Conservation (phyloP, 2,113 vertebrate species). For the Lophochroa leadbeateri region DNA sequence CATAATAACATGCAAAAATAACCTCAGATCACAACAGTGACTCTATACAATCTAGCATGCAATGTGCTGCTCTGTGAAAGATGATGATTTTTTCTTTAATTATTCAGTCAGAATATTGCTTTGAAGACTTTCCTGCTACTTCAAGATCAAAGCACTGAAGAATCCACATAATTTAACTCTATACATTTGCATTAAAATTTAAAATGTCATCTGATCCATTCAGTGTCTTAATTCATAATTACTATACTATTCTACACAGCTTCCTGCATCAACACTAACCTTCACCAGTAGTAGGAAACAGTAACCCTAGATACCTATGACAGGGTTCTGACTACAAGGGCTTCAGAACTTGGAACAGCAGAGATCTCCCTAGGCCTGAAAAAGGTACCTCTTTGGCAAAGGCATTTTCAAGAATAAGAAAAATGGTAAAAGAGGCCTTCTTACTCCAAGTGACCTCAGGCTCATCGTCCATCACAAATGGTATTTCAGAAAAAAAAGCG, state of each 20-base stretch:
- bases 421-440: neutral
- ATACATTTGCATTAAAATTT: neutral
- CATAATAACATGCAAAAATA: neutral
- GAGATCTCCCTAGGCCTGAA: neutral
- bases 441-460: neutral
- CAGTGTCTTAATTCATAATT: neutral
- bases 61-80: neutral
- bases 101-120: neutral
- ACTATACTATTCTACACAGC: neutral
- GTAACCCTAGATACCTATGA: neutral
- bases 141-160: neutral
- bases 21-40: neutral
- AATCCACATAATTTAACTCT: neutral
- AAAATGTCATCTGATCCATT: neutral
- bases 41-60: neutral
- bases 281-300: neutral
- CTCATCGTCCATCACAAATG: neutral
- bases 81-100: neutral
- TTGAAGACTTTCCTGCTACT: neutral
- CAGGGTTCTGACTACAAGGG: fast-evolving
- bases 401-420: neutral
- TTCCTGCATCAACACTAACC: neutral
- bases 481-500: neutral
- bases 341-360: neutral
- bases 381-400: neutral